phyloP scores from a whole-genome alignment of 2,113 vertebrate species.

The Elephas maximus region DNA sequence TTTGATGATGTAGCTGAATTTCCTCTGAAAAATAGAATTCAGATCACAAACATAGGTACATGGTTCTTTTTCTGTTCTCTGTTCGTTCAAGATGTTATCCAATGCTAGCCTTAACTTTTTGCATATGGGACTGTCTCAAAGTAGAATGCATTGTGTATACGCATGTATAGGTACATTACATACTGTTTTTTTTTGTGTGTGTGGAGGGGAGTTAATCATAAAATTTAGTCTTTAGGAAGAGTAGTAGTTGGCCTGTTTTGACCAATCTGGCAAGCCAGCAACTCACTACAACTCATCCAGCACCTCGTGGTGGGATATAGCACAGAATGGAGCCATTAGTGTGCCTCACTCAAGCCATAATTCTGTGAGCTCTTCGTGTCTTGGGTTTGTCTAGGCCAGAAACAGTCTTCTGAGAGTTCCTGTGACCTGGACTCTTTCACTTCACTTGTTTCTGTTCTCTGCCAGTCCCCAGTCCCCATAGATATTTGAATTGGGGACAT shows the following conservation, averaged over 20 bases:
- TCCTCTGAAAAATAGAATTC: conserved; percentile 6
- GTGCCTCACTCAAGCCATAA: background rate
- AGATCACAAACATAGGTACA: background rate
- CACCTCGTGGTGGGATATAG: background rate
- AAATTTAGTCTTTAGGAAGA: conserved; percentile 11
- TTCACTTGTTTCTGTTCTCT: background rate
- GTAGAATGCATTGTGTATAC: background rate
- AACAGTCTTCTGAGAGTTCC: background rate
- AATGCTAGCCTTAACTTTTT: background rate
- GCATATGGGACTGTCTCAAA: background rate
- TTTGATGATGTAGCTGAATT: conserved; percentile 44
- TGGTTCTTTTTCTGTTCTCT: background rate
- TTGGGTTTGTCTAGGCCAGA: background rate
- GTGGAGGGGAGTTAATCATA: background rate
- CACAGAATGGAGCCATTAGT: background rate
- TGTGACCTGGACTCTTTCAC: background rate
- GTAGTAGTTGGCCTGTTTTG: background rate
- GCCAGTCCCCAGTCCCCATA: background rate
- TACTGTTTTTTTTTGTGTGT: background rate
- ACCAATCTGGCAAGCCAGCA: background rate
- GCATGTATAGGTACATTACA: background rate
- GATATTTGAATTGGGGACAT: background rate
- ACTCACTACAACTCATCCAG: background rate
- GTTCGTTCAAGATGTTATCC: conserved; percentile 9
- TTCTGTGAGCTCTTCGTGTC: background rate